phyloP scores from a whole-genome alignment of 2,113 vertebrate genomes.

The Redunca redunca region DNA sequence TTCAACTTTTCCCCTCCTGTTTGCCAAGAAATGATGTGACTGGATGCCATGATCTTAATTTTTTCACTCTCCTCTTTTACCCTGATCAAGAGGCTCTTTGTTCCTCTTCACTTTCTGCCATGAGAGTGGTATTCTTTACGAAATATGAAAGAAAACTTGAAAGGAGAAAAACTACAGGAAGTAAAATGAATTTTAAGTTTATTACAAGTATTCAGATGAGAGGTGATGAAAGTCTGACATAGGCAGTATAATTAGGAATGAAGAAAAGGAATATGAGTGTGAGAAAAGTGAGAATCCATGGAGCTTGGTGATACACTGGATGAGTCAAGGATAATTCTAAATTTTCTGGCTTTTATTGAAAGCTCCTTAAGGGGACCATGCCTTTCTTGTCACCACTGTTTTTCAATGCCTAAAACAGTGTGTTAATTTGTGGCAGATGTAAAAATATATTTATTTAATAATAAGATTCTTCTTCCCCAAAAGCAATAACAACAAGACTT shows the following conservation, averaged over 20 bases:
- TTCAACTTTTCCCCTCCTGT: not conserved
- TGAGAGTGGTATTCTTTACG: not conserved
- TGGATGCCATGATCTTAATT: not conserved
- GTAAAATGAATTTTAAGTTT: not conserved
- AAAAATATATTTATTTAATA: not conserved
- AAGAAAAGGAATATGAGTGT: not conserved
- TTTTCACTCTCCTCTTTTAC: not conserved
- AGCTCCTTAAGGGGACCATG: not conserved
- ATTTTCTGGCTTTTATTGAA: not conserved
- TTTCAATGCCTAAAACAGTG: not conserved
- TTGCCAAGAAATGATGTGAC: not conserved
- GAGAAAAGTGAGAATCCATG: not conserved
- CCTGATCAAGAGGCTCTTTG: not conserved
- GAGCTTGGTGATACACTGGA: not conserved
- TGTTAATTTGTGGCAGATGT: not conserved
- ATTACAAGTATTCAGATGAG: not conserved
- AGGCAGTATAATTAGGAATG: not conserved
- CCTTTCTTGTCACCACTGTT: not conserved
- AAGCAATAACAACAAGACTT: not conserved
- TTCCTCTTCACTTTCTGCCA: not conserved
- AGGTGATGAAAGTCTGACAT: not conserved
- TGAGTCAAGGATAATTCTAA: not conserved
- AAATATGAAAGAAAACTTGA: not conserved
- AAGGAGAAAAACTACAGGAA: not conserved
- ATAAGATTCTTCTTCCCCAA: not conserved